Base-by-base conservation (phyloP, 1,140 invertebrate genomes). In the Drosophila pruinosa region DNA sequence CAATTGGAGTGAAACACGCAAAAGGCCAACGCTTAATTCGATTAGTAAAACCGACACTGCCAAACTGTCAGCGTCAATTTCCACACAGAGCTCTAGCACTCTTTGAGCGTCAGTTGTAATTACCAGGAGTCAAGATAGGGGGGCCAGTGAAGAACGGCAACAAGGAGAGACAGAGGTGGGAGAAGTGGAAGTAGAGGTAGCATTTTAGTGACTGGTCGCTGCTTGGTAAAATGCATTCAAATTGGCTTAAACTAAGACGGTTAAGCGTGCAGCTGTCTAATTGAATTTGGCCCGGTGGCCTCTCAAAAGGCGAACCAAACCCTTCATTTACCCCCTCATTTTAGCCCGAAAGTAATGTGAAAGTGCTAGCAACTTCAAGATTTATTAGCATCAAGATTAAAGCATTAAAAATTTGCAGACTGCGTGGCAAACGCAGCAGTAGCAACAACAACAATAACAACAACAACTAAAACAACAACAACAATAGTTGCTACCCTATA, bases 361-460 rank as follows among this genome's bases (percentile, higher is more conserved):
- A 90, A 90, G 83, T 82, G 80, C 74, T 72, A 85, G 78, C 68
- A 90, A 90, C 89, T 90, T 90, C 89, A 89, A 90, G 89, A 90
- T 90, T 90, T 90, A 90, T 90, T 90, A 90, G 89, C 85, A 90
- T 90, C 89, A 90, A 90, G 89, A 90, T 90, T 90, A 90, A 89
- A 89, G 89, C 89, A 90, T 90, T 90, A 90, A 90, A 86, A 86
- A 89, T 72, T 77, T 82, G 45, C 82, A 88, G 75, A 88, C 82
- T 88, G 73, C 67, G 65, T 81, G 69, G 61, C 72, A 67, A 41
- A 77, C 69, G 65, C 64, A 71, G 50, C 54, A 62, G 21, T 28
- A 62, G n/a, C 56, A 28, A 3, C 21, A 54, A 19, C 31, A 31
- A 53, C 31, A 36, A 47, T 3, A 12, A 24, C 19, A 15, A 38